Conservation (phyloP, 2,113 vertebrate species). For the Emydocephalus ijimae region DNA sequence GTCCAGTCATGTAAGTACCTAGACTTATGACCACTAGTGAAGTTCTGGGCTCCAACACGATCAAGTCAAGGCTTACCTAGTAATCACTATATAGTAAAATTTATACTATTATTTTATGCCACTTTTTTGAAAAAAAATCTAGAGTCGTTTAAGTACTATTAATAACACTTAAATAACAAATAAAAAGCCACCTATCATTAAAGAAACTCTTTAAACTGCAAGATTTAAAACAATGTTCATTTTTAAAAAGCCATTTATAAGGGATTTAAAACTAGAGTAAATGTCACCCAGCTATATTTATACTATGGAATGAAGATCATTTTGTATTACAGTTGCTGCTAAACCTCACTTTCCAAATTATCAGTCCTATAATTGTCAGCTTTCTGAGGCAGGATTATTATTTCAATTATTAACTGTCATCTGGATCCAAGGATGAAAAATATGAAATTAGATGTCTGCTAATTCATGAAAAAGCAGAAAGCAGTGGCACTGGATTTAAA, state of each 20-base stretch:
- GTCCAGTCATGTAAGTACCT: no score
- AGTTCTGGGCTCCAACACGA: no score
- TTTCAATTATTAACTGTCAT: neutral
- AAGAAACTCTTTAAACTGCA: neutral
- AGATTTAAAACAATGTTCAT: neutral
- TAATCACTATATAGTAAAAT: neutral
- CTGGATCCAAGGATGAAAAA: neutral
- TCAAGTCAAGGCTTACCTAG: no score
- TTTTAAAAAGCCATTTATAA: neutral
- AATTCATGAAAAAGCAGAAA: neutral
- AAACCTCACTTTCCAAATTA: neutral
- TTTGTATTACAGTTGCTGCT: neutral
- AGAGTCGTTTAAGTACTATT: neutral
- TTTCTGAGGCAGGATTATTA: neutral
- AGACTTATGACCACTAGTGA: no score
- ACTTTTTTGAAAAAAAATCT: neutral
- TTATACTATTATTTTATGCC: neutral
- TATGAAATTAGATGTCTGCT: neutral
- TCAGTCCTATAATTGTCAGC: neutral
- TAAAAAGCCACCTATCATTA: neutral
- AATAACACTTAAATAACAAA: neutral
- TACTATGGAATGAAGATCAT: neutral
- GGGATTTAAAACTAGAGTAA: neutral
- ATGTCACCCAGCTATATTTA: neutral
- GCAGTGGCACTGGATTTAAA: neutral